Evolutionary conservation across 1,140 invertebrate species (phyloP).

Genomic region (Paracyclopina nana): DNA sequence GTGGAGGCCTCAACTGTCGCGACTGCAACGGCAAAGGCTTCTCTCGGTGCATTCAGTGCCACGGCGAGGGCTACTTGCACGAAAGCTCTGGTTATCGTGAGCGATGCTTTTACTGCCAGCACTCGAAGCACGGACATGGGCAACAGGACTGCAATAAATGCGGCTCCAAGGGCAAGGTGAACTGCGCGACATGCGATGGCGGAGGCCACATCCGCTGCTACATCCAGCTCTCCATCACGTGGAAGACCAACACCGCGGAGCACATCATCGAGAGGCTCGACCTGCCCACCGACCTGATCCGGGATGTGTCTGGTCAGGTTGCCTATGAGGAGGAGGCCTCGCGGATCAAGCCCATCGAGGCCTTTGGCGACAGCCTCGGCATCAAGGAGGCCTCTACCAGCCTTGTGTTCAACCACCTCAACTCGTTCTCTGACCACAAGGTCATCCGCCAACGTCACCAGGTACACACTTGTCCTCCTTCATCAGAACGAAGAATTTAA

Average conservation of each 20-base stretch:
- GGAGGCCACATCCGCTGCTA: constrained; percentile 32
- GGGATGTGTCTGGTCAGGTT: constrained; percentile 30
- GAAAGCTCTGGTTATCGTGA: constrained; percentile 27
- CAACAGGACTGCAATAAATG: constrained; percentile 18
- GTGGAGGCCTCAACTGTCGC: constrained; percentile 31
- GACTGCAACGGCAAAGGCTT: constrained; percentile 30
- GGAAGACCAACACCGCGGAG: constrained; percentile 30
- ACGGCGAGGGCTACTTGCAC: constrained; percentile 28
- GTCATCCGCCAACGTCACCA: constrained; percentile 32
- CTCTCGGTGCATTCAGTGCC: constrained; percentile 28
- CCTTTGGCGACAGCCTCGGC: constrained; percentile 33
- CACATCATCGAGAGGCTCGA: constrained; percentile 30
- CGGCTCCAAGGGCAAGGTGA: constrained; percentile 27
- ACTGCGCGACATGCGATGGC: constrained; percentile 29
- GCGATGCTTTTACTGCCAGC: constrained; percentile 29
- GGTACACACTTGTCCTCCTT: too few relatives aligned
- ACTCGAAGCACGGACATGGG: constrained; percentile 27
- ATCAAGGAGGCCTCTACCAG: constrained; percentile 33
- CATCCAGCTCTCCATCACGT: constrained; percentile 31
- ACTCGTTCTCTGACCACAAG: constrained; percentile 26
- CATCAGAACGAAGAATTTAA: too few relatives aligned
- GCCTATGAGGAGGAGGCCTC: constrained; percentile 32
- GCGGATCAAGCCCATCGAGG: constrained; percentile 31
- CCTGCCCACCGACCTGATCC: constrained; percentile 31
- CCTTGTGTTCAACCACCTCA: constrained; percentile 27